Conservation (phyloP, 2,113 vertebrate genomes). For the Axis porcinus region DNA sequence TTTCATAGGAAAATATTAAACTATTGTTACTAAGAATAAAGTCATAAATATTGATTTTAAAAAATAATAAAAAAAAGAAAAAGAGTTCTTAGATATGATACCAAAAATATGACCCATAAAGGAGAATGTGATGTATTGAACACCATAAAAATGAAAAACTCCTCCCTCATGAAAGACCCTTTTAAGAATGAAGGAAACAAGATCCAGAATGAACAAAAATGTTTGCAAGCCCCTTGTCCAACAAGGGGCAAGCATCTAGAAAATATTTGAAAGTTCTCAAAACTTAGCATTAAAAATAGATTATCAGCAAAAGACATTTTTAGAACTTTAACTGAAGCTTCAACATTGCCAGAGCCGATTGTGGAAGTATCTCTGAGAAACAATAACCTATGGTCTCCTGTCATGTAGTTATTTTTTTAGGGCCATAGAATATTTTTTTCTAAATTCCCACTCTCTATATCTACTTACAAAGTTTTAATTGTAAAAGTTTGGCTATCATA, state of each 20-base stretch:
- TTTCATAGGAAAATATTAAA: too few relatives aligned
- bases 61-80: background rate
- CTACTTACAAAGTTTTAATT: background rate
- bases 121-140: background rate
- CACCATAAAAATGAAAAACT: background rate
- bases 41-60: too few relatives aligned
- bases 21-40: too few relatives aligned
- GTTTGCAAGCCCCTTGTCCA: background rate
- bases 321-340: background rate
- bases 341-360: background rate
- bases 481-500: background rate
- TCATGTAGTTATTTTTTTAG: background rate
- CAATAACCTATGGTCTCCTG: background rate
- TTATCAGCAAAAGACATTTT: background rate
- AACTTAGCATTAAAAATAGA: background rate
- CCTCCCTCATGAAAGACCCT: background rate
- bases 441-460: background rate
- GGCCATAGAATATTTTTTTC: background rate
- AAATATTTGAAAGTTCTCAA: background rate
- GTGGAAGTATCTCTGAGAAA: background rate
- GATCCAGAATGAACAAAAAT: background rate
- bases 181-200: background rate
- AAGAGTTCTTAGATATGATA: background rate
- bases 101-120: background rate
- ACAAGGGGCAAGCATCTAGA: background rate